Evolutionary conservation across 2,888 invertebrate genomes (phyloP).

Genomic region (Myathropa florea): DNA sequence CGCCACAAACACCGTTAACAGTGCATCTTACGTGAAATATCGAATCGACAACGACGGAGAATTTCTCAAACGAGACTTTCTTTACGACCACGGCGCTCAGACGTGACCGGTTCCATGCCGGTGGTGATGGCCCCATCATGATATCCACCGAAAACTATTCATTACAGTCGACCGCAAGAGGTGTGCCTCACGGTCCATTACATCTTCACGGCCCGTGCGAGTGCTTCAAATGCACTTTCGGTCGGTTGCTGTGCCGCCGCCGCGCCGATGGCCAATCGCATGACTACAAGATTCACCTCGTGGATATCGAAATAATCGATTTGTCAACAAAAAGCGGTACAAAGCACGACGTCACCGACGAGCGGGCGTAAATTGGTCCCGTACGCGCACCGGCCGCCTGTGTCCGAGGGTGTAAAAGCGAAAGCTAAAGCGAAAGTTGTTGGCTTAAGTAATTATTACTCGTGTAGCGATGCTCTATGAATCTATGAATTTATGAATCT

Average conservation of each 20-base stretch:
- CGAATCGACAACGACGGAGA: neutral
- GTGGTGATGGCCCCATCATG: neutral
- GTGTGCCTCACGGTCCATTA: neutral
- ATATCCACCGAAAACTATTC: neutral
- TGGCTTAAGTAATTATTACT: constrained; percentile 27
- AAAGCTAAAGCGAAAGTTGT: constrained; percentile 47
- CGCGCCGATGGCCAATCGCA: neutral
- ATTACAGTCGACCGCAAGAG: neutral
- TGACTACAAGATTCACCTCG: neutral
- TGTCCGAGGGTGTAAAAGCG: constrained; percentile 36
- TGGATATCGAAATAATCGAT: neutral
- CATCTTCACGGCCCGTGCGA: neutral
- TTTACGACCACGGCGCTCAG: constrained; percentile 9
- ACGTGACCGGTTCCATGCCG: constrained; percentile 27
- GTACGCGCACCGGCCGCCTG: neutral
- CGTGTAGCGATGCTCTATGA: neutral
- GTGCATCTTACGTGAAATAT: neutral
- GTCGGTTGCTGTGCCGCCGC: neutral
- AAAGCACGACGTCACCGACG: neutral
- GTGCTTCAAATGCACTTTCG: neutral
- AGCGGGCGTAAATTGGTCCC: neutral
- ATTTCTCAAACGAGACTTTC: constrained; percentile 40
- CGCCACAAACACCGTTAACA: neutral
- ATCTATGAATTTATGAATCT: neutral
- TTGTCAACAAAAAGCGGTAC: neutral